Evolutionary conservation across 2,888 invertebrate species (phyloP), one percentile per base, ranked within the genome.

Genomic region (Ferrisia virgata): DNA sequence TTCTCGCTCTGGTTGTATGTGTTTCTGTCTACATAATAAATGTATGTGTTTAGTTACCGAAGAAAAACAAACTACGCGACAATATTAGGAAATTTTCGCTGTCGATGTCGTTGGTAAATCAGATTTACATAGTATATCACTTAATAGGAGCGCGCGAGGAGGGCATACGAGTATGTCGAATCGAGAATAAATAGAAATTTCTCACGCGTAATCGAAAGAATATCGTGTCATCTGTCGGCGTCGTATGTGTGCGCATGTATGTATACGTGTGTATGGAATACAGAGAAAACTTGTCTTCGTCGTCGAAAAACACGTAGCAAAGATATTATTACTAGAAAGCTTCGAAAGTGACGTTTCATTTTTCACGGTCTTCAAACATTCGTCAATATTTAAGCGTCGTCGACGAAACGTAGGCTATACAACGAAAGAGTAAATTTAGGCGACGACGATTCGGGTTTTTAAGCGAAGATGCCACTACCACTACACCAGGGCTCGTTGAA

Each of bases 141-240:
- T 28, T 64, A 64, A 64, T 64, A 28, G 64, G 4, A 28, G 64
- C 64, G 64, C 53, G 22, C 22, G 53, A 11, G 6, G 53, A 53
- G 53, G 53, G 28, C 0, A 64, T n/a, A n/a, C n/a, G n/a, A n/a
- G n/a, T n/a, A n/a, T 15, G 64, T 64, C 64, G 64, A 64, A 64
- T 28, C 64, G 64, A 64, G 28, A 64, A 64, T 64, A 64, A 64
- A 64, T 64, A 64, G 64, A 64, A 64, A 64, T 64, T 64, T 64
- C 64, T 64, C 28, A 64, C 31, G 64, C 64, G 64, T 64, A 28
- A 64, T 64, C 64, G 64, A 64, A 64, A 64, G 25, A 64, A 64
- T 64, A 15, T 28, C 25, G 64, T 28, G 15, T 28, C 28, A 22
- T n/a, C n/a, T n/a, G n/a, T n/a, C n/a, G n/a, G n/a, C n/a, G n/a